phyloP scores from a whole-genome alignment of 2,797 vertebrate genomes.

The Sebastes diaconus region DNA sequence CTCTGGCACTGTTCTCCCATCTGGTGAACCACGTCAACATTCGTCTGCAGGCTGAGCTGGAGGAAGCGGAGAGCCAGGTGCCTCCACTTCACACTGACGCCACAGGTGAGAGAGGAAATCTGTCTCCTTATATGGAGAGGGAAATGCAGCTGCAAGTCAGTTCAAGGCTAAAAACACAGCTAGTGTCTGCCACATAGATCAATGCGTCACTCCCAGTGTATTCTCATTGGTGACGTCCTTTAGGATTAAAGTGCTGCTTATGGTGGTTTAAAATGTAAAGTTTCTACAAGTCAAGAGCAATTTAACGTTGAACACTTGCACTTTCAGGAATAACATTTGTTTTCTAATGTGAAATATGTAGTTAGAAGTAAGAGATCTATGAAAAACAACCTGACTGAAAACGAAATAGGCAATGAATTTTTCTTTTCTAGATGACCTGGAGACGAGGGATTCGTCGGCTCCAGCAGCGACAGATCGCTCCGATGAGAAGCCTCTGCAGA shows the following conservation, averaged over 20 bases:
- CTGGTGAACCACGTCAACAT: conserved; percentile 98
- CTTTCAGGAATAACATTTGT: neutral
- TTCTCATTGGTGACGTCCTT: neutral
- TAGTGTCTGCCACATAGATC: neutral
- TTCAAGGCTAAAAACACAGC: neutral
- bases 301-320: neutral
- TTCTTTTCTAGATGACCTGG: conserved; percentile 84
- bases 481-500: conserved; percentile 74
- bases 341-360: neutral
- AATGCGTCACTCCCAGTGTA: neutral
- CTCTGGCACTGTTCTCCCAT: conserved; percentile 95
- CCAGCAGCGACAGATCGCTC: neutral
- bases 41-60: conserved; percentile 94
- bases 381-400: neutral
- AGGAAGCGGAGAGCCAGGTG: conserved; percentile 90
- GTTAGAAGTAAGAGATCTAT: neutral
- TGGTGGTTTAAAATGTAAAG: neutral
- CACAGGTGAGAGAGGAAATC: conserved; percentile 78
- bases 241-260: neutral
- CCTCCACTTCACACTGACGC: conserved; percentile 88
- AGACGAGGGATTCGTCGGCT: conserved; percentile 76
- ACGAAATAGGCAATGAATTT: neutral
- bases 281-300: neutral
- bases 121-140: neutral
- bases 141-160: neutral